Percentiles rank a stretch among this genome's conserved stretches.
Conservation (phyloP, 2,888 invertebrate species). For the Cephus rjabovi region DNA sequence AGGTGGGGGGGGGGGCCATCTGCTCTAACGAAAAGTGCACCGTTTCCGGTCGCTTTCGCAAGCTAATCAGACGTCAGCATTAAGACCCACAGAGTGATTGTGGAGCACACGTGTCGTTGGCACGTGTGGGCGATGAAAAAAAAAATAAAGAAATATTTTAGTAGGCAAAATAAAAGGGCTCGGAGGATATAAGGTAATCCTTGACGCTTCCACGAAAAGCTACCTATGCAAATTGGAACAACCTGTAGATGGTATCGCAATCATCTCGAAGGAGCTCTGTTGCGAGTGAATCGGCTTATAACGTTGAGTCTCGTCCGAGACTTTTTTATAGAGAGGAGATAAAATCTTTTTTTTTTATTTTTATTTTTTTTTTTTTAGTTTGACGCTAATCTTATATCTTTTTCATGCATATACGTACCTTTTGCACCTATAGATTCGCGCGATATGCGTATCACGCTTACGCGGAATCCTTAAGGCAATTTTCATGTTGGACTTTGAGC, state of each 20-base stretch:
- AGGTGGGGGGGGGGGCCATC: not conserved
- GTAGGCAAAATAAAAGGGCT: not conserved
- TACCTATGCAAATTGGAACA: not conserved
- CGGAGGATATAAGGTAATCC: not conserved
- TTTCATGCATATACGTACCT: not conserved
- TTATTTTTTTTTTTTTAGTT: not conserved
- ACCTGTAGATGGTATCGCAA: not conserved
- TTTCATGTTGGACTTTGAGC: not conserved
- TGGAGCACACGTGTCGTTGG: not conserved
- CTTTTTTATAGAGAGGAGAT: not conserved
- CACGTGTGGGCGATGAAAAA: not conserved
- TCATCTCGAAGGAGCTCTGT: not conserved
- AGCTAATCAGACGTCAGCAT: not conserved
- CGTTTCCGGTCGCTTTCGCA: not conserved
- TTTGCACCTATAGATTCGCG: not conserved
- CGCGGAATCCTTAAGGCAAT: not conserved
- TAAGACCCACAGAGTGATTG: not conserved
- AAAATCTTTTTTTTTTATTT: not conserved
- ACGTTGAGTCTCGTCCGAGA: not conserved
- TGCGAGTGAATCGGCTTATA: not conserved
- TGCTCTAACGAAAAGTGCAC: not conserved
- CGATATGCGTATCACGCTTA: not conserved
- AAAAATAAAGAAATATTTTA: not conserved
- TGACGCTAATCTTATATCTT: not conserved
- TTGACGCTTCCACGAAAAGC: not conserved